phyloP scores from a whole-genome alignment of 2,888 invertebrate species.

The Andricus curvator region DNA sequence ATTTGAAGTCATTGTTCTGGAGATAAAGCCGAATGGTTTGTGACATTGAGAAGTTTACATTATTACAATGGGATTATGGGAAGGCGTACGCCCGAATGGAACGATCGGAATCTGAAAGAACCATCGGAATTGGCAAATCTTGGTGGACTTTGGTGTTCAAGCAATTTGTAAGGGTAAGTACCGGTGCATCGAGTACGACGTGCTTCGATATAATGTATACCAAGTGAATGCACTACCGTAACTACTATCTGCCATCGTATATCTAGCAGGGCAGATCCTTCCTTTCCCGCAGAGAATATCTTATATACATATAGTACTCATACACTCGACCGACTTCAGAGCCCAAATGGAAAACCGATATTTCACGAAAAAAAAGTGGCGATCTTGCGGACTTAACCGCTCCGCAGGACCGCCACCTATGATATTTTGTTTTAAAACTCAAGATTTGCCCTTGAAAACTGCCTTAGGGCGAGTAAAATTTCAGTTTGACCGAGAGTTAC shows the following conservation, averaged over 20 bases:
- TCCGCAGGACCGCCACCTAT: no score
- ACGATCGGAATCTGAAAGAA: constrained; percentile 32
- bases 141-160: constrained; percentile 17
- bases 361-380: not conserved
- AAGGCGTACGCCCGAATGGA: constrained; percentile 27
- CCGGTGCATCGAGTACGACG: constrained; percentile 48
- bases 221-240: constrained; percentile 40
- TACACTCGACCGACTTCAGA: not conserved
- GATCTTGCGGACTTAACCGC: no score
- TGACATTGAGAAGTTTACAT: not conserved
- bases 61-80: constrained; percentile 21
- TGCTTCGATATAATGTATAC: constrained; percentile 39
- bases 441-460: no score
- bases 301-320: not conserved
- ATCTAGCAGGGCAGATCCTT: constrained; percentile 58
- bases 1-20: not conserved
- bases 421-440: no score
- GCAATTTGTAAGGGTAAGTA: constrained; percentile 53
- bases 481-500: no score
- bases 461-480: no score
- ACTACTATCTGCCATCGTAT: constrained; percentile 56
- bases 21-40: not conserved
- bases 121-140: constrained; percentile 24
- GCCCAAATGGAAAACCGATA: constrained; percentile 4
- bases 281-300: constrained; percentile 39